Base-by-base conservation (phyloP, 2,113 vertebrate genomes). In the Passer domesticus region DNA sequence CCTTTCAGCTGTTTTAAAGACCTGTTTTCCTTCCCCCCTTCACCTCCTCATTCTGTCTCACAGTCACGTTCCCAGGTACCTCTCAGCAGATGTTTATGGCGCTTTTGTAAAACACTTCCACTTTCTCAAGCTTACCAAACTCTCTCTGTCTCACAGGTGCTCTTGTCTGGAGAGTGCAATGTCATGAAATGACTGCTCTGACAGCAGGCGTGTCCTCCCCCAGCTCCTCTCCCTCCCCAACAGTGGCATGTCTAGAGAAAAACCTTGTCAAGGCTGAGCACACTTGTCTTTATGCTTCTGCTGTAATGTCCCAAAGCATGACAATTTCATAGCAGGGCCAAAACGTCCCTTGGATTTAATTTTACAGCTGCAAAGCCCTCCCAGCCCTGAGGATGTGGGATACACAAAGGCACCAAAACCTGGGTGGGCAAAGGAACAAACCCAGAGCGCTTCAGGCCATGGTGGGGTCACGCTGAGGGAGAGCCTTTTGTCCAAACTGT, bases 81-180 rank as follows among this genome's bases (percentile, higher is more conserved):
- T 62, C 83, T 90, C 83, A 87, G 56, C 91, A 96, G 83, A 93
- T 83, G 86, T 94, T 96, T 85, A 91, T 12, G 15, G 41, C 52
- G 55, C 13, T 88, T 95, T 81, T 83, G 56, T 83, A 49, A 90
- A 88, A 78, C 47, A 41, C 46, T 89, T 83, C 47, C 76, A 74
- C 73, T 67, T 81, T 81, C 68, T 83, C 35, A 63, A 84, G 91
- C 50, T 78, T 35, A 70, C 60, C 52, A 23, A 90, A 52, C 23
- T 41, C 46, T 70, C 41, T 68, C 41, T 28, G 18, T 78, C 75
- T 90, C 2, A 0, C 60, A 83, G 60, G 44, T 84, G 83, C 67
- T 91, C 44, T 41, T 83, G 39, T 89, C 66, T 93, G 56, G 55
- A 59, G 76, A 81, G 44, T 18, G 15, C 46, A 81, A 37, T 81